Percentiles rank a stretch among this genome's conserved stretches.
Evolutionary conservation across 2,888 invertebrate species (phyloP).

Genomic region (Blastobasis adustella): DNA sequence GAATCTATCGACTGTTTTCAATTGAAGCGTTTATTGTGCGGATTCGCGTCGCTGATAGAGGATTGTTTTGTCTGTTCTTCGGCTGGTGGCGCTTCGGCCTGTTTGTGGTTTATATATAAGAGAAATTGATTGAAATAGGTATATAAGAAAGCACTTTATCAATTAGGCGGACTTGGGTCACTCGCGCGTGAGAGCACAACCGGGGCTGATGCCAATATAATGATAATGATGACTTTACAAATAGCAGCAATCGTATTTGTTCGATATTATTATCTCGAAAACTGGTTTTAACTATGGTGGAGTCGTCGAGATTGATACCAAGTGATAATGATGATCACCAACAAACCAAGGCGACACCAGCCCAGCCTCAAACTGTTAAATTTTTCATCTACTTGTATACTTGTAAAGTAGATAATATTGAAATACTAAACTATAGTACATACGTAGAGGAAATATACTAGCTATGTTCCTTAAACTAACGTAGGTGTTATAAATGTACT

Average conservation of each 20-base stretch:
- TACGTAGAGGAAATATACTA: slow-evolving; percentile 54
- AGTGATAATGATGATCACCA: background rate
- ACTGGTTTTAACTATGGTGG: too few species aligned
- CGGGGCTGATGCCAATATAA: too few species aligned
- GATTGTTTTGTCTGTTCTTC: slow-evolving; percentile 18
- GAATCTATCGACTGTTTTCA: slow-evolving; percentile 61
- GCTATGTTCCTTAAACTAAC: slow-evolving; percentile 54
- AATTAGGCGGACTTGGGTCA: too few species aligned
- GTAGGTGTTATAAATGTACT: slow-evolving; percentile 49
- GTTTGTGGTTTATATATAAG: too few species aligned
- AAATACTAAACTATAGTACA: slow-evolving; percentile 38
- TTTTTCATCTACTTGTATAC: slow-evolving; percentile 52
- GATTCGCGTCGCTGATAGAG: slow-evolving; percentile 12
- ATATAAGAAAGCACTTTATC: too few species aligned
- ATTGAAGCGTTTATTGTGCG: slow-evolving; percentile 21
- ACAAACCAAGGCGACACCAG: slow-evolving; percentile 22
- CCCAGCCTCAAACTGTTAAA: slow-evolving; percentile 39
- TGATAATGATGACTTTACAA: too few species aligned
- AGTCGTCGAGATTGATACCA: too few species aligned
- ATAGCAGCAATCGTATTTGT: too few species aligned
- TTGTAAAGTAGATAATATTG: slow-evolving; percentile 58
- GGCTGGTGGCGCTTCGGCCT: too few species aligned
- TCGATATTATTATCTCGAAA: too few species aligned
- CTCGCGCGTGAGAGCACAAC: too few species aligned
- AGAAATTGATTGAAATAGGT: too few species aligned